Base-by-base conservation (phyloP, 2,888 invertebrate genomes). In the Drosophila antonietae region DNA sequence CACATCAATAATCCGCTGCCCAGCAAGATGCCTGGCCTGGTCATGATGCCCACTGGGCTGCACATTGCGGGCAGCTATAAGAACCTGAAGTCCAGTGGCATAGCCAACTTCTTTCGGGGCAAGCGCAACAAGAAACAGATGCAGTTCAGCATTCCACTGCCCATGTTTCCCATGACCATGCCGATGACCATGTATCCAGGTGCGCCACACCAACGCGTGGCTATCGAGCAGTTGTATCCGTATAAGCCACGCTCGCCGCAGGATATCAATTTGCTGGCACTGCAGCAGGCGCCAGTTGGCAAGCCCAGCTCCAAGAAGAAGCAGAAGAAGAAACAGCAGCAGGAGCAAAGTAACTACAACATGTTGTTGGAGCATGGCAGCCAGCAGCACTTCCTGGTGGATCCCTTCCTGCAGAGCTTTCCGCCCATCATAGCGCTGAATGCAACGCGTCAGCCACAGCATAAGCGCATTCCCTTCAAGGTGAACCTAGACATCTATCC, bases 221-320 rank as follows among this genome's bases (percentile, higher is more conserved):
- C 91, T 37, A 85, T 92, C 62, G 96, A 96, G 90, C 96, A 96
- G 20, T 94, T 96, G 74, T 95, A 94, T 87, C 94, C 94, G 3
- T 96, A 94, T 83, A 96, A 96, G 89, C 96, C 96, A 0, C 95
- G 95, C 68, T 95, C 95, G 75, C 96, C 96, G 0, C 94, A 95
- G 41, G 96, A 96, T 64, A 94, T 96, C 0, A 96, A 96, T 92
- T 92, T 96, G 46, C 88, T 96, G 77, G 96, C 96, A 4, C 94
- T 95, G 46, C 93, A 92, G 44, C 93, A 92, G 67, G 20, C 68
- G 35, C 68, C 72, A 0, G 35, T 39, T 0, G 56, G 69, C 28
- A 83, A 86, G 18, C 67, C 79, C 2, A 56, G 49, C 15, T 73
- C 83, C 20, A 92, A 91, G 56, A 90, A 88, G 52, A 91, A 91